Evolutionary conservation across 2,113 vertebrate genomes (phyloP).

Genomic region (Pongo abelii): DNA sequence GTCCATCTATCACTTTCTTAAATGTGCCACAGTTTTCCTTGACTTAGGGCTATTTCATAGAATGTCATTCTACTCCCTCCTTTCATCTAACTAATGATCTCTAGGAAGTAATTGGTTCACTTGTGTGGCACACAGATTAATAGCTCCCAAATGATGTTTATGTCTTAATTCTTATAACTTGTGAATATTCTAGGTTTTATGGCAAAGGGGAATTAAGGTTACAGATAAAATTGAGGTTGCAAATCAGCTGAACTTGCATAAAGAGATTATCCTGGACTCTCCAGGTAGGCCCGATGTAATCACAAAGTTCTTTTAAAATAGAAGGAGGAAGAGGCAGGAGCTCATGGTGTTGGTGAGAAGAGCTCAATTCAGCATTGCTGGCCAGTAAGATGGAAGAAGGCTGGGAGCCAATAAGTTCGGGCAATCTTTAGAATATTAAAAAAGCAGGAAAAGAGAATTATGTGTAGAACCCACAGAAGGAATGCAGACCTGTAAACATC

Average conservation of each 20-base stretch:
- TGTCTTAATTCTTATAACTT: neutral
- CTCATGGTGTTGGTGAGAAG: neutral
- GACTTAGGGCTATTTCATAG: neutral
- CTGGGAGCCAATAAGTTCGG: too few species aligned
- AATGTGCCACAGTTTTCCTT: neutral
- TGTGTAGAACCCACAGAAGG: neutral
- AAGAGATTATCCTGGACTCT: neutral
- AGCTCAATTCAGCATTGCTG: fast-evolving
- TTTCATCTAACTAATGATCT: neutral
- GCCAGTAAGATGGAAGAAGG: neutral
- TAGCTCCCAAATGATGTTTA: neutral
- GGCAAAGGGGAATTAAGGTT: neutral
- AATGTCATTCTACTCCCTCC: neutral
- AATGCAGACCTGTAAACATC: neutral
- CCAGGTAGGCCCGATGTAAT: neutral
- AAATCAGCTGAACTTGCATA: neutral
- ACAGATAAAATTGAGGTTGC: neutral
- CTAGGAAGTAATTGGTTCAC: neutral
- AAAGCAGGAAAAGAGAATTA: neutral
- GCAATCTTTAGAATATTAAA: neutral
- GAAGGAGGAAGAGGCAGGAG: neutral
- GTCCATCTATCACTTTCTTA: neutral
- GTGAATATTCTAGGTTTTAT: neutral
- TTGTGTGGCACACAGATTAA: neutral
- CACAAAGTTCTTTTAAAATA: neutral